Percentiles rank a stretch among this genome's conserved stretches.
Conservation (phyloP, 2,797 vertebrate species). For the Enteromius radiatus region DNA sequence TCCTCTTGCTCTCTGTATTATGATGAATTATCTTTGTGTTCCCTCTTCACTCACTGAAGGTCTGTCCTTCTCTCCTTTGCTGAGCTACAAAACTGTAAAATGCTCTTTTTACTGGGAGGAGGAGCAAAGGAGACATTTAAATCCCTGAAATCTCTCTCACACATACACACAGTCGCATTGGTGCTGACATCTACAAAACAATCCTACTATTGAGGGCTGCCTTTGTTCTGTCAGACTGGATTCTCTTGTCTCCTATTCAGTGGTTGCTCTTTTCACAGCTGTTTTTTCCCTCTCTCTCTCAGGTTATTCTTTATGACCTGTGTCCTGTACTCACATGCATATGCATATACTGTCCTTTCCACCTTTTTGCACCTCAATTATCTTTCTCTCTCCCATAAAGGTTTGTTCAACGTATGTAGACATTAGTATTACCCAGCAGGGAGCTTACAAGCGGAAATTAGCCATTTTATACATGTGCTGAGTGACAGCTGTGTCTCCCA, state of each 20-base stretch:
- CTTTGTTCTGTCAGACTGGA: conserved; percentile 49
- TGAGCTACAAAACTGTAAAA: conserved; percentile 29
- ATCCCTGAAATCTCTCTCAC: conserved; percentile 22
- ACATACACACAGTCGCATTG: conserved; percentile 31
- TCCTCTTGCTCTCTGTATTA: conserved; percentile 1
- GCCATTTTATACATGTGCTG: conserved; percentile 72
- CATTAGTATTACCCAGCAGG: conserved; percentile 63
- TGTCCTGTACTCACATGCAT: neutral
- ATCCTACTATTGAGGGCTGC: conserved; percentile 27
- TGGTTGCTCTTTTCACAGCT: conserved; percentile 20
- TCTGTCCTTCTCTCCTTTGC: conserved; percentile 13
- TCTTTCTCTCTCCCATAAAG: conserved; percentile 34
- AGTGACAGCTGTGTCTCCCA: conserved; percentile 81
- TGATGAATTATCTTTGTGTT: conserved; percentile 26
- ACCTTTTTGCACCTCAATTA: neutral
- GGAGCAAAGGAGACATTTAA: conserved; percentile 35
- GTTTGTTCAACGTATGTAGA: conserved; percentile 34
- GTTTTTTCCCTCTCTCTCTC: neutral
- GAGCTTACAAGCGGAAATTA: conserved; percentile 78
- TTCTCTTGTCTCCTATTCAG: conserved; percentile 22
- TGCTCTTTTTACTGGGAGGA: conserved; percentile 41
- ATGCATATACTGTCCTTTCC: neutral
- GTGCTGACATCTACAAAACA: conserved; percentile 52
- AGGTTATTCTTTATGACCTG: conserved; percentile 10
- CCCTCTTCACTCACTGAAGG: conserved; percentile 34